These are phyloP conservation scores for Limulus polyphemus DNA, from an alignment of 2,888 invertebrate genomes.

Conservation along the genomic window DNA sequence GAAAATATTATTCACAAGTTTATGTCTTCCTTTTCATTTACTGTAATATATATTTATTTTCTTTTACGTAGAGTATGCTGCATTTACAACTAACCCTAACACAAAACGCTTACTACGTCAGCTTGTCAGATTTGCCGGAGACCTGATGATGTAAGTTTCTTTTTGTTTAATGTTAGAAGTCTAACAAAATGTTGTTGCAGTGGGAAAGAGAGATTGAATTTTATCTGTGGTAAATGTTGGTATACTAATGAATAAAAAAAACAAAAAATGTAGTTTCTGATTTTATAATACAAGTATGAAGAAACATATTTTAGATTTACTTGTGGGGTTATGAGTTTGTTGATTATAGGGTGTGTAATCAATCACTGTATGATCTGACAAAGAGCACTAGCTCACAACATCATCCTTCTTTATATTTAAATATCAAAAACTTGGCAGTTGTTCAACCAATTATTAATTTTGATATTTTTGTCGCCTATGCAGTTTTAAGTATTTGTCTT, in stretches of 20 bases:
- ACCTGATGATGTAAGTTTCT: constrained; percentile 40
- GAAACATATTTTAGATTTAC: no score
- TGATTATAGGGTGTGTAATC: no score
- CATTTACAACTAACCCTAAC: constrained; percentile 49
- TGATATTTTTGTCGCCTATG: no score
- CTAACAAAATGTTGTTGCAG: not conserved
- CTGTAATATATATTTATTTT: not conserved
- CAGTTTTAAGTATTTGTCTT: no score
- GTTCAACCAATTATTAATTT: no score
- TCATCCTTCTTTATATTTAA: no score
- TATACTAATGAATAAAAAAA: not conserved
- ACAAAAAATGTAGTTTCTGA: not conserved
- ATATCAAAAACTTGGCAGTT: no score
- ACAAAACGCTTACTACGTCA: constrained; percentile 52
- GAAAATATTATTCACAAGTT: not conserved
- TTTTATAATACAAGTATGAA: not conserved
- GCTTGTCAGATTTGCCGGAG: constrained; percentile 51
- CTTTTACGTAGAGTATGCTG: constrained; percentile 35
- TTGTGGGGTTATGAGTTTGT: no score
- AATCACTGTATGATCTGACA: no score
- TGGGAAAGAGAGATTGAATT: not conserved
- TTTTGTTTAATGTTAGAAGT: not conserved
- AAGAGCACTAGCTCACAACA: no score
- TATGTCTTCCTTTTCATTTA: constrained; percentile 6
- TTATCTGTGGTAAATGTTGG: not conserved